phyloP scores from a whole-genome alignment of 2,797 vertebrate genomes.

The Gymnoscopelus microlampas region DNA sequence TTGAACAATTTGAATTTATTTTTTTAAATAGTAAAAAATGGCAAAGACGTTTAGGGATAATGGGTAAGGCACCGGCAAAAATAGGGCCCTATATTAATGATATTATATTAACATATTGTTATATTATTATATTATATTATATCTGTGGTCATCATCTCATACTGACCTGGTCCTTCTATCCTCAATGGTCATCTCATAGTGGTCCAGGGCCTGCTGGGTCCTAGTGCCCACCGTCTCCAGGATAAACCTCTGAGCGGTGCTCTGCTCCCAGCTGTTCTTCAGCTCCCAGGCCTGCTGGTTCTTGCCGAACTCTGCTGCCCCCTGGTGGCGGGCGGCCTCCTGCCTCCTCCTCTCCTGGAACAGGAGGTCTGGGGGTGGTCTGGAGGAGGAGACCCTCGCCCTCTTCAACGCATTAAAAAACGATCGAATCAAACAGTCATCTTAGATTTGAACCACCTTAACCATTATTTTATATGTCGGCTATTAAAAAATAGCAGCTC shows the following conservation, averaged over 20 bases:
- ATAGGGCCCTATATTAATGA: not conserved
- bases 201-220: constrained; percentile 67
- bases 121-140: not conserved
- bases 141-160: too few species aligned
- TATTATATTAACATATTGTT: not conserved
- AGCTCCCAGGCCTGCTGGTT: constrained; percentile 57
- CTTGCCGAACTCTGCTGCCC: constrained; percentile 62
- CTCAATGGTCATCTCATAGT: constrained; percentile 69
- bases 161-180: constrained; percentile 84
- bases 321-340: constrained; percentile 61
- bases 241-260: constrained; percentile 62
- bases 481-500: too few species aligned
- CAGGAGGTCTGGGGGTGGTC: constrained; percentile 32
- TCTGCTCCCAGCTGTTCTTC: constrained; percentile 74
- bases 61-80: too few species aligned
- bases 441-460: too few species aligned
- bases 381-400: constrained; percentile 61
- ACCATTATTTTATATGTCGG: too few species aligned
- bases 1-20: too few species aligned
- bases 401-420: constrained; percentile 61
- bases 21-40: too few species aligned
- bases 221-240: constrained; percentile 56
- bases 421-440: too few species aligned
- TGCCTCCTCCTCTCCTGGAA: constrained; percentile 58
- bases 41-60: too few species aligned